Percentiles rank a stretch among this genome's conserved stretches.
Evolutionary conservation across 2,113 vertebrate genomes (phyloP).

Genomic region (Vireo altiloquus): DNA sequence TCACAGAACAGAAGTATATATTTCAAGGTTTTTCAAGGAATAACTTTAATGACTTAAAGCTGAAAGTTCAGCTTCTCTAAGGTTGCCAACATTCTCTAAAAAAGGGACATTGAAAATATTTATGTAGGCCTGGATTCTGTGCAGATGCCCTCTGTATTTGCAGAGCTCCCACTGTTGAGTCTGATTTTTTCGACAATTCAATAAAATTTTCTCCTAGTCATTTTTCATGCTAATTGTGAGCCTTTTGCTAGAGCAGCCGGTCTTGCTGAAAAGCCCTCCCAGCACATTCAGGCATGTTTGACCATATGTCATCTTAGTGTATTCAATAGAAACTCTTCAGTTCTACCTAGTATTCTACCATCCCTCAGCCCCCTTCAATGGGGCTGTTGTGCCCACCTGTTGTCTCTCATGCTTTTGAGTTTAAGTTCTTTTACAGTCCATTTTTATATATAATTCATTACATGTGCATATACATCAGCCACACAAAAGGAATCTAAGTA

Average conservation of each 20-base stretch:
- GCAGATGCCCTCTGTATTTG: not conserved
- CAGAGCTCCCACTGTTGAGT: not conserved
- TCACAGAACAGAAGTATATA: constrained; percentile 5
- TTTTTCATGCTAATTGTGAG: constrained; percentile 6
- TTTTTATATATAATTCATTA: not conserved
- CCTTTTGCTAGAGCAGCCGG: not conserved
- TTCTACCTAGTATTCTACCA: not conserved
- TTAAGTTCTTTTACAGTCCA: not conserved
- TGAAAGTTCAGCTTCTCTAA: not conserved
- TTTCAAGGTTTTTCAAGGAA: not conserved
- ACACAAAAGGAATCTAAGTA: not conserved
- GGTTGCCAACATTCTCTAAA: not conserved
- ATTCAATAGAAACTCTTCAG: not conserved
- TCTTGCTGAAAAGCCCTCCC: not conserved
- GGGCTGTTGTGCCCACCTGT: not conserved
- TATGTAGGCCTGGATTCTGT: not conserved
- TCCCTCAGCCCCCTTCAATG: not conserved
- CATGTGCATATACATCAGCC: not conserved
- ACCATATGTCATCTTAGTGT: constrained; percentile 18
- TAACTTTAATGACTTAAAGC: not conserved
- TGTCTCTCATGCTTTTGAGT: not conserved
- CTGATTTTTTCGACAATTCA: not conserved
- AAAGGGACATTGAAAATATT: not conserved
- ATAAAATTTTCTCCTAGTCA: not conserved
- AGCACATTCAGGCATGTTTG: not conserved